These are phyloP conservation scores for Epinephelus fuscoguttatus DNA, from an alignment of 2,113 vertebrate genomes.

Conservation along the genomic window DNA sequence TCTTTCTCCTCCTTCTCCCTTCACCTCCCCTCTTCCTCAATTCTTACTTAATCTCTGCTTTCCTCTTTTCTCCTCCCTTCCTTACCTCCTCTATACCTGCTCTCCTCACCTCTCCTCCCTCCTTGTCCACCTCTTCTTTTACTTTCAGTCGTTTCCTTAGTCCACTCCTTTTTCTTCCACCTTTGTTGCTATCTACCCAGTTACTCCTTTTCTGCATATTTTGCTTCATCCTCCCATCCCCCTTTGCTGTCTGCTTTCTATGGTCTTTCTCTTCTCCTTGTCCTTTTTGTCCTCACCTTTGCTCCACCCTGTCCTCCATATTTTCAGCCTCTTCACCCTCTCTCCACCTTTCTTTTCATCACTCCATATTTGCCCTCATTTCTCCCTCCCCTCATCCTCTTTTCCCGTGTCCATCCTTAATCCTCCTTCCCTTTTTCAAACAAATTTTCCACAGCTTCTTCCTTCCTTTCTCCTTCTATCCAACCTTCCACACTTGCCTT, in stretches of 20 bases:
- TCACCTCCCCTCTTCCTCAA: neutral
- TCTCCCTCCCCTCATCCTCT: neutral
- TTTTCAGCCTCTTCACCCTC: no score
- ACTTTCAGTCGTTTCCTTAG: neutral
- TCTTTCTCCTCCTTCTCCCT: neutral
- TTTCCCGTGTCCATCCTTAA: neutral
- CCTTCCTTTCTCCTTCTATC: neutral
- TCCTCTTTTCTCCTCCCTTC: neutral
- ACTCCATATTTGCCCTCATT: no score
- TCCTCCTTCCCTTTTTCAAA: neutral
- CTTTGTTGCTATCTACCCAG: no score
- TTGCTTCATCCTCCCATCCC: no score
- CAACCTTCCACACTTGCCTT: neutral
- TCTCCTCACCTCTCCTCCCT: neutral
- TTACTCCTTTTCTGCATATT: neutral
- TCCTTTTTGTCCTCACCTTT: neutral
- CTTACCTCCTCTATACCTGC: no score
- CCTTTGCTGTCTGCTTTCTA: no score
- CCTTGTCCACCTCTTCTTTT: neutral
- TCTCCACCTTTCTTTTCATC: no score
- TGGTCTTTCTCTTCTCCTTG: no score
- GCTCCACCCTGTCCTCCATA: no score
- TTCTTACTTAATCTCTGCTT: no score
- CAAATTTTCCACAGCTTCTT: neutral
- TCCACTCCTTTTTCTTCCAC: no score